phyloP scores from a whole-genome alignment of 2,888 invertebrate species.

The Stenurella melanura region DNA sequence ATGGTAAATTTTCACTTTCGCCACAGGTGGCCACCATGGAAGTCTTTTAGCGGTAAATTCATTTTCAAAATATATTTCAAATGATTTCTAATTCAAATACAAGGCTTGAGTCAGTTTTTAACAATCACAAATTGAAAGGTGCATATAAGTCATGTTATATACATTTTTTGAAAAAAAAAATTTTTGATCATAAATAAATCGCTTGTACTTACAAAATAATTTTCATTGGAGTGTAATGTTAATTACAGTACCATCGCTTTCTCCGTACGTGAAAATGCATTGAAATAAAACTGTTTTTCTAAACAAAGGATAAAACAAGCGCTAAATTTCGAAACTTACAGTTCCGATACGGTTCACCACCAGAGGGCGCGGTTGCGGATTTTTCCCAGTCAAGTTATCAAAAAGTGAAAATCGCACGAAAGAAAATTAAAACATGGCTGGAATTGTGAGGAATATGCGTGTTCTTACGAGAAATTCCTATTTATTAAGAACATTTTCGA shows the following conservation, averaged over 20 bases:
- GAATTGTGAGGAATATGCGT: conserved; percentile 61
- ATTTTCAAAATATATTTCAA: conserved; percentile 8
- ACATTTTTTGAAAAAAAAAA: not conserved
- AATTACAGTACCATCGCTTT: not conserved
- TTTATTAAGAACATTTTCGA: conserved; percentile 56
- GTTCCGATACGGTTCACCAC: not conserved
- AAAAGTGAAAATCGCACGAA: not conserved
- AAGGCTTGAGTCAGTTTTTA: not conserved
- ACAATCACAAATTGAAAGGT: conserved; percentile 25
- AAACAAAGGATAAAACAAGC: conserved; percentile 35
- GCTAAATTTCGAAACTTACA: conserved; percentile 22
- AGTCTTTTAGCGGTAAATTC: conserved; percentile 29
- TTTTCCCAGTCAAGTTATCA: not conserved
- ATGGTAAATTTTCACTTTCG: conserved; percentile 12
- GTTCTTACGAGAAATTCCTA: conserved; percentile 52
- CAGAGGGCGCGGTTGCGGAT: not conserved
- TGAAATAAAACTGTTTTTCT: conserved; percentile 17
- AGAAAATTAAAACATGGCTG: conserved; percentile 58
- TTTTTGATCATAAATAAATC: conserved; percentile 1
- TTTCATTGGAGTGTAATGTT: not conserved
- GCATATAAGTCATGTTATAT: conserved; percentile 5
- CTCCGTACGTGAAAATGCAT: not conserved
- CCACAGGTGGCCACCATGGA: conserved; percentile 28
- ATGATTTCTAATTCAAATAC: not conserved
- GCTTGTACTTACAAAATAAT: conserved; percentile 23